Conservation (phyloP, 2,888 invertebrate species). For the Euclidia mi region DNA sequence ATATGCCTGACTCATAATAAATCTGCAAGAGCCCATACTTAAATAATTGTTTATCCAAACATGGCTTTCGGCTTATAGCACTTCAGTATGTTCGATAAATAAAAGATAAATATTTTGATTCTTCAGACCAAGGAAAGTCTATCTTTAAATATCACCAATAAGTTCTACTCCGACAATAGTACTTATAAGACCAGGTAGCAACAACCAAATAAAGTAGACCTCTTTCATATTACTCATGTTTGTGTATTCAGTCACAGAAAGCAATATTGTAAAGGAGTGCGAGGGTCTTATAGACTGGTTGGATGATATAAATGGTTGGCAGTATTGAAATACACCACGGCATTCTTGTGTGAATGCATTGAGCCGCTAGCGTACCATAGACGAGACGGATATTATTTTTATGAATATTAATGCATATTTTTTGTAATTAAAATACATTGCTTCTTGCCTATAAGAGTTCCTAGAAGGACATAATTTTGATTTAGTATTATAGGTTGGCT, state of each 20-base stretch:
- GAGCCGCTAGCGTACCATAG: slow-evolving; percentile 40
- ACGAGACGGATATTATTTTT: slow-evolving; percentile 33
- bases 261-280: slow-evolving; percentile 19
- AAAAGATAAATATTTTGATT: slow-evolving; percentile 42
- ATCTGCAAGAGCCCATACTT: slow-evolving; percentile 9
- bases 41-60: slow-evolving; percentile 21
- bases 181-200: slow-evolving; percentile 45
- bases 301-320: slow-evolving; percentile 63
- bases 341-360: slow-evolving; percentile 61
- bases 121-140: slow-evolving; percentile 52
- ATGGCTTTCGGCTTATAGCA: slow-evolving; percentile 12
- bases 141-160: slow-evolving; percentile 70
- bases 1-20: slow-evolving; percentile 29
- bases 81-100: slow-evolving; percentile 20
- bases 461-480: not conserved
- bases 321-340: slow-evolving; percentile 71
- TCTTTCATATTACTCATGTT: slow-evolving; percentile 23
- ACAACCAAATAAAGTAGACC: slow-evolving; percentile 33
- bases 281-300: slow-evolving; percentile 49
- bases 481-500: not conserved
- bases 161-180: slow-evolving; percentile 53
- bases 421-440: slow-evolving; percentile 2
- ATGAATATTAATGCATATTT: slow-evolving; percentile 28
- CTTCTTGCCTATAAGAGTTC: not conserved
- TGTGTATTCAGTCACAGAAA: slow-evolving; percentile 7